Evolutionary conservation across 2,797 vertebrate species (phyloP), one percentile per base, ranked within the genome.

Genomic region (Pseudopleuronectes americanus): DNA sequence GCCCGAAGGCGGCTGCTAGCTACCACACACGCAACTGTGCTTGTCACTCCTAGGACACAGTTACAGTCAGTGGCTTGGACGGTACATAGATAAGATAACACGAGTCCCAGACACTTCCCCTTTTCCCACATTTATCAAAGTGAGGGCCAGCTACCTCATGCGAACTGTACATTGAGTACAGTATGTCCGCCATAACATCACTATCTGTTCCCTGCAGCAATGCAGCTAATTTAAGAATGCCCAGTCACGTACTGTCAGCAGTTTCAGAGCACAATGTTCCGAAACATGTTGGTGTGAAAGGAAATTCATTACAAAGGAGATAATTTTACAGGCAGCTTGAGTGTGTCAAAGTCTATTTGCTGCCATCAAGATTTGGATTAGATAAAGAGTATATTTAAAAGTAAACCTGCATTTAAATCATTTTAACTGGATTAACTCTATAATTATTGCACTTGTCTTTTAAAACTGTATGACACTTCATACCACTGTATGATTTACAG

Each of bases 111-210:
- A 67, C 77, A 79, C 76, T 90, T 90, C 89, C 88, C 81, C 68
- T 70, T 84, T 88, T 90, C 88, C 87, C 89, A 92, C 87, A 87
- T 90, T 87, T 71, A 85, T 91, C 84, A 88, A 68, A 80, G 74
- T 22, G 62, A 62, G 65, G 61, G 41, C 68, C 64, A 43, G 80
- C 76, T 74, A 84, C 83, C 85, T 88, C 80, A 53, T 72, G 70
- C 82, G 80, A 84, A 79, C 85, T 45, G 66, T 73, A 59, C 79
- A 51, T 74, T 52, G 38, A 62, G 70, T 28, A 52, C 65, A 71
- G 26, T 63, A 65, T 60, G 49, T 63, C 57, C 51, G 52, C 64
- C 22, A 2, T 31, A 58, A 63, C 24, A 49, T 31, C 28, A 56
- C 60, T 19, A 45, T 26, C 7, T 61, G 57, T 64, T 13, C 38